Conservation (phyloP, 2,888 invertebrate species). For the Mystacides longicornis region DNA sequence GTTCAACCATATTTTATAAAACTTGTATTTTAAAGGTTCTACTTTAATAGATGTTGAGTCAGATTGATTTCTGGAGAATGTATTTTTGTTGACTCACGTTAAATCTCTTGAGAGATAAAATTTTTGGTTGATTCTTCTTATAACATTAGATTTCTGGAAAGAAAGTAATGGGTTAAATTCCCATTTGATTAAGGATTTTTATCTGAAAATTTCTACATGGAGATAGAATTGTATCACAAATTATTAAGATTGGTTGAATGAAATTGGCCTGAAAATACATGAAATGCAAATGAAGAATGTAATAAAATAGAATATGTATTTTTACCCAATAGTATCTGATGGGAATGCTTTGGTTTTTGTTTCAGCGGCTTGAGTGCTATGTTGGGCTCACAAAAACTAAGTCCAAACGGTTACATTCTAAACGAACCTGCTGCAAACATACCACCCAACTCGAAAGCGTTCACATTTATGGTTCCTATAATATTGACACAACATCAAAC, state of each 20-base stretch:
- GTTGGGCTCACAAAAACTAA: conserved; percentile 46
- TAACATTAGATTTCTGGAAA: too few relatives aligned
- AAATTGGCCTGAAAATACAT: neutral
- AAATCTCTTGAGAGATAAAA: neutral
- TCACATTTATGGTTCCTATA: conserved; percentile 33
- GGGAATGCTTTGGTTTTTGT: conserved; percentile 17
- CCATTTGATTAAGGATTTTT: too few relatives aligned
- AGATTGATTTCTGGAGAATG: too few relatives aligned
- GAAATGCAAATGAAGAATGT: neutral
- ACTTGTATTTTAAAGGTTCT: too few relatives aligned
- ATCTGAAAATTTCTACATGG: too few relatives aligned
- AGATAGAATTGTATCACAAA: too few relatives aligned
- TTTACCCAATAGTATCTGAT: too few relatives aligned
- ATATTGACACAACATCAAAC: conserved; percentile 34
- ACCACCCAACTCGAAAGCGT: conserved; percentile 21
- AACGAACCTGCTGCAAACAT: conserved; percentile 34
- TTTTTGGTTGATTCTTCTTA: too few relatives aligned
- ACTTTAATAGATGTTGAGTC: too few relatives aligned
- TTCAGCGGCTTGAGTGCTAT: conserved; percentile 48
- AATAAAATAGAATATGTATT: neutral
- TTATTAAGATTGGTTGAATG: neutral
- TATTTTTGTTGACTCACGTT: neutral
- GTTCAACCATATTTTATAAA: too few relatives aligned
- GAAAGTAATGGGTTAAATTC: too few relatives aligned
- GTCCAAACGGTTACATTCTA: conserved; percentile 45